These are phyloP conservation scores for Orthosia gracilis DNA, from an alignment of 2,888 invertebrate genomes.

Conservation along the genomic window DNA sequence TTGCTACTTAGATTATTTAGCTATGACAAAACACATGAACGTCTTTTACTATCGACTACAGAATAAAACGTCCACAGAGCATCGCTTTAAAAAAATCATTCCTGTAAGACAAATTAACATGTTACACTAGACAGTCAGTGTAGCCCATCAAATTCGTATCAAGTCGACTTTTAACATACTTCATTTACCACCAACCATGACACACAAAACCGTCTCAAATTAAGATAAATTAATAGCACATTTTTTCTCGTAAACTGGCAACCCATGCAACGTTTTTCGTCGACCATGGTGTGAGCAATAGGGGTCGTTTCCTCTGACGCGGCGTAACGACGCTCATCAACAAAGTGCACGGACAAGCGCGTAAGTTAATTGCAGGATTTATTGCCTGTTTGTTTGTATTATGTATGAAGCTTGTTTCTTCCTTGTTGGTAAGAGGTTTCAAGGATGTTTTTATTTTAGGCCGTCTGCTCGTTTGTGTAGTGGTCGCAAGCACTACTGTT, in stretches of 20 bases:
- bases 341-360: conserved; percentile 46
- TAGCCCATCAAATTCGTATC: not conserved
- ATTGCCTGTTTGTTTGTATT: conserved; percentile 29
- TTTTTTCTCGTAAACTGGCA: not conserved
- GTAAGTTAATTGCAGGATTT: conserved; percentile 53
- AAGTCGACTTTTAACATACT: not conserved
- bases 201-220: not conserved
- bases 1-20: too few species aligned
- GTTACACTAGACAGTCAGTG: too few species aligned
- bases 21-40: too few species aligned
- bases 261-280: not conserved
- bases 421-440: conserved; percentile 6
- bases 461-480: too few species aligned
- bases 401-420: conserved; percentile 15
- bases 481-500: too few species aligned
- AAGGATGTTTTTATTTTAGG: not conserved
- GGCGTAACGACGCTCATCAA: conserved; percentile 53
- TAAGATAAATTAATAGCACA: conserved; percentile 23
- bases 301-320: conserved; percentile 33
- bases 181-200: conserved; percentile 7
- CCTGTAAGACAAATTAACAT: too few species aligned
- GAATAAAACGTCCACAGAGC: too few species aligned
- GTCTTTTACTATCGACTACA: too few species aligned
- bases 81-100: too few species aligned
- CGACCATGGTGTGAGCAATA: conserved; percentile 32